A percentile compares a stretch with the other conserved stretches of the same genome.
phyloP scores from a whole-genome alignment of 2,797 vertebrate species.

The Catharus ustulatus region DNA sequence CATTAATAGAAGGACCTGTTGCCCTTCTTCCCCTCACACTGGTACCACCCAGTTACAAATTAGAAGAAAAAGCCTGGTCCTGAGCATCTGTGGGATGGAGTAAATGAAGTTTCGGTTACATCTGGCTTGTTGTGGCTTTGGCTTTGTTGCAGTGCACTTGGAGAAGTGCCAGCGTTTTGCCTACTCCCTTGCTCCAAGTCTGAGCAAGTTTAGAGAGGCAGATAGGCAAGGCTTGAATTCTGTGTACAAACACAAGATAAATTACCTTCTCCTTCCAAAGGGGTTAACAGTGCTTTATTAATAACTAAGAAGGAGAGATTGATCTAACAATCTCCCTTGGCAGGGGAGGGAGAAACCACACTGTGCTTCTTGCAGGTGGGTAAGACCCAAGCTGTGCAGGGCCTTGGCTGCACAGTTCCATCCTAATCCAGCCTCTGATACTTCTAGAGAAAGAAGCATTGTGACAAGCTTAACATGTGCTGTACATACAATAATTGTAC shows the following conservation, averaged over 20 bases:
- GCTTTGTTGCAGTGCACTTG: neutral
- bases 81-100: neutral
- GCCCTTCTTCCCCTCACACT: neutral
- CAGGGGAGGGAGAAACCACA: neutral
- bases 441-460: slow-evolving; percentile 47
- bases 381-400: neutral
- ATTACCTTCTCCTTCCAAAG: neutral
- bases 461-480: neutral
- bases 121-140: neutral
- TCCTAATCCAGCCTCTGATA: slow-evolving; percentile 52
- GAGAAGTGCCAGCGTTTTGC: neutral
- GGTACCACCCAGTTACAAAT: neutral
- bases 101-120: neutral
- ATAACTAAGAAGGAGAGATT: neutral
- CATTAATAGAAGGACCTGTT: neutral
- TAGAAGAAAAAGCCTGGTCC: neutral
- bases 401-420: slow-evolving; percentile 11
- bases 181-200: neutral
- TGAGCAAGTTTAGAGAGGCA: neutral
- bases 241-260: neutral
- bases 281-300: neutral
- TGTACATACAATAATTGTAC: slow-evolving; percentile 8
- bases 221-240: neutral
- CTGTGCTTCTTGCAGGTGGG: slow-evolving; percentile 44
- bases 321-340: neutral